Evolutionary conservation across 2,113 vertebrate genomes (phyloP).

Genomic region (Sorex araneus): DNA sequence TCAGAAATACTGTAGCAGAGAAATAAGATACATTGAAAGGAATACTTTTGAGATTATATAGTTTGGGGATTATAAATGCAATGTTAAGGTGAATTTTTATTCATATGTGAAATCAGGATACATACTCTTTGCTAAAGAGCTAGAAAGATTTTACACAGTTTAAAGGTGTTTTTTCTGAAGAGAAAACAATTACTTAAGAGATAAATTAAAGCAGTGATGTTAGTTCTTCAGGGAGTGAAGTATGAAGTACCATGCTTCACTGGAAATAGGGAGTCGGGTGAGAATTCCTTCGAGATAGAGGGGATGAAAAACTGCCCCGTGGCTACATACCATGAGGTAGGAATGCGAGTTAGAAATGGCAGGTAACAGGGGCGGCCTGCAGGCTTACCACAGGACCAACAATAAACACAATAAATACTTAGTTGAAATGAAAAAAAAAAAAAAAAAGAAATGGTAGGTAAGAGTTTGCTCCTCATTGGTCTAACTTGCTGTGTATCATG

Average conservation of each 20-base stretch:
- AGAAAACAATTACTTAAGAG: background rate
- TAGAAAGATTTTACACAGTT: slow-evolving; percentile 18
- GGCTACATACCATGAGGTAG: background rate
- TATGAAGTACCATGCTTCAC: background rate
- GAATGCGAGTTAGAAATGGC: background rate
- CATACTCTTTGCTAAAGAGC: background rate
- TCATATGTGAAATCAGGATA: slow-evolving; percentile 42
- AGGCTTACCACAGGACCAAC: too few relatives aligned
- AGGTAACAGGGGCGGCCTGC: too few relatives aligned
- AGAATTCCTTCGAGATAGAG: background rate
- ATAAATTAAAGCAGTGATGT: background rate
- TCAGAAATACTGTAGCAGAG: too few relatives aligned
- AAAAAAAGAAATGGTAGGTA: background rate
- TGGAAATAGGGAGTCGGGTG: background rate
- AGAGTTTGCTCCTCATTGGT: slow-evolving; percentile 5
- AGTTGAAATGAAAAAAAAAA: too few relatives aligned
- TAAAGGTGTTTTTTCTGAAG: slow-evolving; percentile 38
- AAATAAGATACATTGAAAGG: too few relatives aligned
- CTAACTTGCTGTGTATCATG: background rate
- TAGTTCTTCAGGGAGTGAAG: background rate
- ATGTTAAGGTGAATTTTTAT: background rate
- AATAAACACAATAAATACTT: too few relatives aligned
- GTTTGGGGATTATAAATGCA: background rate
- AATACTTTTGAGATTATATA: background rate
- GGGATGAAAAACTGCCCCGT: background rate